phyloP scores from a whole-genome alignment of 2,797 vertebrate species.

The Chloroceryle amazona region DNA sequence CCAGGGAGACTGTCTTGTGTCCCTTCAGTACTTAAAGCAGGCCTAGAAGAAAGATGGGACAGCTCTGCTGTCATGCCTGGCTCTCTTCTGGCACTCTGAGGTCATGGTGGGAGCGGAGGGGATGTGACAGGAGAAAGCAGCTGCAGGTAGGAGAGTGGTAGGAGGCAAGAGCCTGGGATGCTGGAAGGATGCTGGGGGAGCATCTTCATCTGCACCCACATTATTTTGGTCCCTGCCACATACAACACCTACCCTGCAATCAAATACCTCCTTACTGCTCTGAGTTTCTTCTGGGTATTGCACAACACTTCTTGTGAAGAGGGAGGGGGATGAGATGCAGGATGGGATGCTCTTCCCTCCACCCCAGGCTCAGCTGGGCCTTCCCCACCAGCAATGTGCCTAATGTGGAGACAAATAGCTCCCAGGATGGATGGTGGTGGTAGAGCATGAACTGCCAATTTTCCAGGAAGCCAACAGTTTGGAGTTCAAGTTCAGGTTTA shows the following conservation, averaged over 20 bases:
- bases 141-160: neutral
- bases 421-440: fast-evolving
- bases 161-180: neutral
- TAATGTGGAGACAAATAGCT: neutral
- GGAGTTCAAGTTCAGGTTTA: neutral
- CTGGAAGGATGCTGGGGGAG: neutral
- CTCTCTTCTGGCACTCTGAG: neutral
- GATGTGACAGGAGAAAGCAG: neutral
- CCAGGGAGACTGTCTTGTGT: neutral
- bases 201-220: fast-evolving
- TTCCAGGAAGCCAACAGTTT: neutral
- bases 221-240: neutral
- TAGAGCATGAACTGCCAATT: fast-evolving
- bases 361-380: fast-evolving
- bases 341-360: neutral
- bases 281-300: neutral
- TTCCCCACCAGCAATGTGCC: neutral
- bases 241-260: neutral
- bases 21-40: neutral
- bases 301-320: neutral
- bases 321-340: neutral
- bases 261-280: neutral
- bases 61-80: neutral
- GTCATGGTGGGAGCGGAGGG: neutral
- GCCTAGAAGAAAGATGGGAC: neutral